These are phyloP conservation scores for Clostera curtula DNA, from an alignment of 2,888 invertebrate genomes.

Conservation along the genomic window DNA sequence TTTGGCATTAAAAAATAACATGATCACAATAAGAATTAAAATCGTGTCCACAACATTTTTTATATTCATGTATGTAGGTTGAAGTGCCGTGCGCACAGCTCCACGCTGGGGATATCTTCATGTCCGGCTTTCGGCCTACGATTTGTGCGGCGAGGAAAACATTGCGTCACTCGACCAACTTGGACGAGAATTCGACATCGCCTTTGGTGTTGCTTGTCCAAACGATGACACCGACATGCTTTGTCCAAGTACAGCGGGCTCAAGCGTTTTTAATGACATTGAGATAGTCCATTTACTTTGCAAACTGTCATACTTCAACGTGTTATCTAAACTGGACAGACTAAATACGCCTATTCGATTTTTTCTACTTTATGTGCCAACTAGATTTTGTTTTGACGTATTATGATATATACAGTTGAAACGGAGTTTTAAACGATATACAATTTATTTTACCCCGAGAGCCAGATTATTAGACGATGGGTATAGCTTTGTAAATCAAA, in stretches of 20 bases:
- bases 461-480: too few relatives aligned
- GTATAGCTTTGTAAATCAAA: too few relatives aligned
- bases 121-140: slow-evolving; percentile 63
- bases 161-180: slow-evolving; percentile 51
- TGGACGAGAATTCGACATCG: slow-evolving; percentile 26
- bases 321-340: slow-evolving; percentile 8
- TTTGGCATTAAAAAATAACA: slow-evolving; percentile 22
- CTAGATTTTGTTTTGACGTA: slow-evolving; percentile 22
- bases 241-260: slow-evolving; percentile 7
- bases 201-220: slow-evolving; percentile 20
- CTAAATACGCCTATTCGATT: slow-evolving; percentile 24
- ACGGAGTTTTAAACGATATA: too few relatives aligned
- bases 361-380: slow-evolving; percentile 14
- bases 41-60: slow-evolving; percentile 47
- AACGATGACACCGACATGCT: slow-evolving; percentile 18
- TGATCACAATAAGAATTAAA: slow-evolving; percentile 37
- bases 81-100: slow-evolving; percentile 67
- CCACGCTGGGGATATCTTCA: slow-evolving; percentile 43
- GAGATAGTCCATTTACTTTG: slow-evolving; percentile 7
- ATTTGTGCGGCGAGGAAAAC: slow-evolving; percentile 43
- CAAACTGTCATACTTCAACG: slow-evolving; percentile 10
- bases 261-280: slow-evolving; percentile 2
- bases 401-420: slow-evolving; percentile 11
- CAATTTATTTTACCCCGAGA: too few relatives aligned
- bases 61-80: slow-evolving; percentile 63